Base-by-base conservation (phyloP, 2,888 invertebrate species). In the Abrostola tripartita region DNA sequence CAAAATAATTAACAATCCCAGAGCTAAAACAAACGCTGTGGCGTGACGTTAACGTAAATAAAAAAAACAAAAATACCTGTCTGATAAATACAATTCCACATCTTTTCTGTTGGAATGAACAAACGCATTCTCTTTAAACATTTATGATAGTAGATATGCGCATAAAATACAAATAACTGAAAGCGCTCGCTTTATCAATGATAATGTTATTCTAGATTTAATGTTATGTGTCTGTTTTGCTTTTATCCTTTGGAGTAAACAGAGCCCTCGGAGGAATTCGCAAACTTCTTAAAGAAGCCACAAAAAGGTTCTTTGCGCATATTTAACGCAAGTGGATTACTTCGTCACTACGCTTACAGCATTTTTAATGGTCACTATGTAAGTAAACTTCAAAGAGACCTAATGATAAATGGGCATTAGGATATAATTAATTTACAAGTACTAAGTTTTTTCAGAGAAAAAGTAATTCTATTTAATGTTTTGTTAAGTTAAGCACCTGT, bases 141-240 rank as follows among this genome's bases (percentile, higher is more conserved):
- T 74, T 78, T 74, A 71, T 71, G 71, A 59, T 51, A 52, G 52
- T 61, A 77, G 67, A 71, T 77, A 76, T 76, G 78, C 75, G 78
- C 76, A 76, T 78, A 76, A 76, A 78, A 75, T 74, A 74, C 60
- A 74, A 73, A 76, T 77, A 75, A 70, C 78, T 59, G 78, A 62
- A 61, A 75, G 53, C 65, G 36, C 51, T 65, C 61, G 52, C 66
- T 64, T 70, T 77, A 77, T 77, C 71, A 65, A 78, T 71, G 75
- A 78, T 78, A 76, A 74, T 78, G 58, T 65, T 76, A 76, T 78
- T 74, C 76, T 71, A 67, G 64, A 65, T 63, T 65, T 76, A 76
- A 75, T 74, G 70, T 71, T 61, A 75, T 71, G 66, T 57, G 51
- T 66, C 52, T 74, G 65, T 74, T 66, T 72, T 72, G 75, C 41